Evolutionary conservation across 2,888 invertebrate species (phyloP).

Genomic region (Erpobdella octoculata): DNA sequence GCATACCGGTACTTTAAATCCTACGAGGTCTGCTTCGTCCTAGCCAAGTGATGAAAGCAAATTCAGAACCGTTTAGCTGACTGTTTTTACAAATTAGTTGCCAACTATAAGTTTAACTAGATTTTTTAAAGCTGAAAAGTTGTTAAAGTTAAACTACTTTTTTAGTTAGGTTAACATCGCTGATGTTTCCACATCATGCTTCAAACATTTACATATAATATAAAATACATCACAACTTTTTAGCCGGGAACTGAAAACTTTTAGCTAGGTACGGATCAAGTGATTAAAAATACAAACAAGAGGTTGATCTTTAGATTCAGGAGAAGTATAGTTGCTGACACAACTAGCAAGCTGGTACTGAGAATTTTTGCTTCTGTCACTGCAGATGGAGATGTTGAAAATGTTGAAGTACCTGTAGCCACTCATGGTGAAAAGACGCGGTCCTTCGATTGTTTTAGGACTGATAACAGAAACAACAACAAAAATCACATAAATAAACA

Average conservation of each 20-base stretch:
- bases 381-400: slow-evolving; percentile 57
- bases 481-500: no score
- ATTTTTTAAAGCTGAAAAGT: no score
- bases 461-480: slow-evolving; percentile 9
- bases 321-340: slow-evolving; percentile 34
- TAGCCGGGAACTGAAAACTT: no score
- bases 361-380: slow-evolving; percentile 37
- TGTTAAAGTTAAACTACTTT: no score
- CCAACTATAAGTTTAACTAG: no score
- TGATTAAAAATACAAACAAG: background rate
- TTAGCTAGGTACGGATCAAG: no score
- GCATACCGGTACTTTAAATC: slow-evolving; percentile 43
- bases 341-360: slow-evolving; percentile 37
- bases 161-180: no score
- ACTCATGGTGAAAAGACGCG: slow-evolving; percentile 51
- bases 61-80: background rate
- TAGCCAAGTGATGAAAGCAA: background rate
- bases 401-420: slow-evolving; percentile 57
- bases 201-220: no score
- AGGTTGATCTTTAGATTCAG: slow-evolving; percentile 3
- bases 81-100: background rate
- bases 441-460: slow-evolving; percentile 35
- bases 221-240: no score
- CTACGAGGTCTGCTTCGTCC: background rate
- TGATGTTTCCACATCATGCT: no score